These are phyloP conservation scores for Hyppa rectilinea DNA, from an alignment of 2,888 invertebrate species.

Conservation along the genomic window DNA sequence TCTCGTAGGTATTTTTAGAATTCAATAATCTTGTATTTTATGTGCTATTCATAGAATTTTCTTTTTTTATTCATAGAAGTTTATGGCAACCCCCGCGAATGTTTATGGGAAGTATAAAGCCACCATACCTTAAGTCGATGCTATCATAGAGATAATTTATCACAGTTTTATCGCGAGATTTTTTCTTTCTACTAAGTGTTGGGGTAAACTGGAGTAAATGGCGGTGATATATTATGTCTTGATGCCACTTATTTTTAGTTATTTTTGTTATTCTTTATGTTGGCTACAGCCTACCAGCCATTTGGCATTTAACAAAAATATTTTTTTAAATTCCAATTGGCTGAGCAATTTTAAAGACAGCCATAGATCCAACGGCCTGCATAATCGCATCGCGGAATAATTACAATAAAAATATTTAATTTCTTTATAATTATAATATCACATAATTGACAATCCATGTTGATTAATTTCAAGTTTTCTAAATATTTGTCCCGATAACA, in stretches of 20 bases:
- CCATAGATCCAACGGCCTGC: neutral
- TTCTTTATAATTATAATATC: neutral
- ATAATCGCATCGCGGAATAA: too few species aligned
- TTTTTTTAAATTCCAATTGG: too few species aligned
- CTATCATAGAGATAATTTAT: slow-evolving; percentile 85
- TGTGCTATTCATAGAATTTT: neutral
- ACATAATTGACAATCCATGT: neutral
- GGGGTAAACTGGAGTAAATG: slow-evolving; percentile 70
- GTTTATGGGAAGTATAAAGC: slow-evolving; percentile 69
- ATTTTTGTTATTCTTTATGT: slow-evolving; percentile 41
- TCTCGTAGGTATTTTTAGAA: neutral
- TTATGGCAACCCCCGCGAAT: slow-evolving; percentile 48
- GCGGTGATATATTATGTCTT: slow-evolving; percentile 71
- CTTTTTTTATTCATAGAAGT: slow-evolving; percentile 30
- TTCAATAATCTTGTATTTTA: neutral
- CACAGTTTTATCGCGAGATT: slow-evolving; percentile 82
- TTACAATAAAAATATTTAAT: neutral
- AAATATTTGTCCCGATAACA: neutral
- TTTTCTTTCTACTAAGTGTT: slow-evolving; percentile 72
- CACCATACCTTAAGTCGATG: slow-evolving; percentile 80
- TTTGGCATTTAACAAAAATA: too few species aligned
- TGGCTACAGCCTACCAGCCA: too few species aligned
- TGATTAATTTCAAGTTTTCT: neutral
- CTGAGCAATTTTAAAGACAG: too few species aligned
- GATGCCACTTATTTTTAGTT: slow-evolving; percentile 45